phyloP scores from a whole-genome alignment of 2,888 invertebrate genomes.

The Horisme vitalbata region DNA sequence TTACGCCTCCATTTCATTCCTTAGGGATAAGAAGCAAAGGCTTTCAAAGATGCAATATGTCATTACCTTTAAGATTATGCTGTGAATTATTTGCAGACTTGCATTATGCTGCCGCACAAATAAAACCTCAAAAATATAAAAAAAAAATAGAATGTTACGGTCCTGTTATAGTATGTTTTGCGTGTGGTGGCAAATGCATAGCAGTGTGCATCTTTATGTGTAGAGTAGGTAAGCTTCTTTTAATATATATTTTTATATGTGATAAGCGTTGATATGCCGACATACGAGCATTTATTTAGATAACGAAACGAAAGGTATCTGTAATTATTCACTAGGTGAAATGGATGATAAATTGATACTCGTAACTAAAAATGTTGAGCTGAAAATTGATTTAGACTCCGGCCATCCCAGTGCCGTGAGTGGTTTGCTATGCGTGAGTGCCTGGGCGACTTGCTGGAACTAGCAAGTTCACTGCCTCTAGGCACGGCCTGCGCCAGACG shows the following conservation, averaged over 20 bases:
- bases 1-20: constrained; percentile 57
- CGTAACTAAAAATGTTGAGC: constrained; percentile 17
- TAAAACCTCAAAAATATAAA: constrained; percentile 57
- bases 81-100: constrained; percentile 73
- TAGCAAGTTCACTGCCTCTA: constrained; percentile 76
- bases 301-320: constrained; percentile 62
- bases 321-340: constrained; percentile 58
- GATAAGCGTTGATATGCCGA: constrained; percentile 82
- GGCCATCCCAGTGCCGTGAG: constrained; percentile 28
- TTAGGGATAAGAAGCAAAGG: constrained; percentile 46
- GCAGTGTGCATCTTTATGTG: constrained; percentile 76
- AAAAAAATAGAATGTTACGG: constrained; percentile 57
- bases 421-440: constrained; percentile 54
- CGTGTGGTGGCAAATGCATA: constrained; percentile 80
- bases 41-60: constrained; percentile 63
- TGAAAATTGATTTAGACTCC: constrained; percentile 9
- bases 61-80: constrained; percentile 66
- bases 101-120: constrained; percentile 81
- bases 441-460: constrained; percentile 77
- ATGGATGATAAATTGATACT: constrained; percentile 59
- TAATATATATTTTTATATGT: constrained; percentile 80
- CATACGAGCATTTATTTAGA: constrained; percentile 80
- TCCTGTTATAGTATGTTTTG: constrained; percentile 59
- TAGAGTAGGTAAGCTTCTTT: constrained; percentile 81
- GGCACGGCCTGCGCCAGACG: constrained; percentile 66